Base-by-base conservation (phyloP, 1,140 invertebrate genomes). In the Cecropterus lyciades region DNA sequence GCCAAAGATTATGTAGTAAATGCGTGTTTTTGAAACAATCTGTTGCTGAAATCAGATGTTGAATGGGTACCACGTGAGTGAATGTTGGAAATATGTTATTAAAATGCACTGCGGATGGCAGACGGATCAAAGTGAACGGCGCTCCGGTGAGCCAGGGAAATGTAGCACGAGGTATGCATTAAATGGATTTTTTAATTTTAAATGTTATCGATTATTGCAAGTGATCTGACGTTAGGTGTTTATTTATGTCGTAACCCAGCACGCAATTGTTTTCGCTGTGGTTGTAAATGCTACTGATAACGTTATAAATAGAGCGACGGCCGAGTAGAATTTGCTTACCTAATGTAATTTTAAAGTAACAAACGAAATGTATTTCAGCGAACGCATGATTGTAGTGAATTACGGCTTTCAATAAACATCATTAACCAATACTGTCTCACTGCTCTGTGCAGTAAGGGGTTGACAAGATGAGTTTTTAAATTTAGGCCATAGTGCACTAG, bases 41-140 rank as follows among this genome's bases (percentile, higher is more conserved):
- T 75, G 64, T 67, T 82, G 49, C 62, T 78, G 43, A 68, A 72
- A 73, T 72, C 60, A 70, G 37, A 70, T 76, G 73, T 80, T 82
- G 70, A 77, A 87, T 89, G 85, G 79, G 79, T 82, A 82, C 77
- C 75, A 87, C 75, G 80, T 86, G 80, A 83, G 77, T 67, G 64
- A 71, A 73, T 75, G 70, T 65, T 78, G 65, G 69, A 86, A 90
- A 73, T 84, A 92, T 92, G 89, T 74, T 92, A 68, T 86, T 91
- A 73, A 90, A 91, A 91, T 92, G 87, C 76, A 89, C 87, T 70
- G 86, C 89, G 56, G 89, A 92, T 75, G 89, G 89, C 64, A 84
- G 89, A 74, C 82, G 87, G 53, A 92, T 92, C 79, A 90, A 90
- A 88, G 87, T 89, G 71, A 92, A 88, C 73, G 87, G 87, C 52